A percentile compares a stretch with the other conserved stretches of the same genome.
These are phyloP conservation scores for Myodes glareolus DNA, from an alignment of 2,113 vertebrate genomes.

Conservation along the genomic window DNA sequence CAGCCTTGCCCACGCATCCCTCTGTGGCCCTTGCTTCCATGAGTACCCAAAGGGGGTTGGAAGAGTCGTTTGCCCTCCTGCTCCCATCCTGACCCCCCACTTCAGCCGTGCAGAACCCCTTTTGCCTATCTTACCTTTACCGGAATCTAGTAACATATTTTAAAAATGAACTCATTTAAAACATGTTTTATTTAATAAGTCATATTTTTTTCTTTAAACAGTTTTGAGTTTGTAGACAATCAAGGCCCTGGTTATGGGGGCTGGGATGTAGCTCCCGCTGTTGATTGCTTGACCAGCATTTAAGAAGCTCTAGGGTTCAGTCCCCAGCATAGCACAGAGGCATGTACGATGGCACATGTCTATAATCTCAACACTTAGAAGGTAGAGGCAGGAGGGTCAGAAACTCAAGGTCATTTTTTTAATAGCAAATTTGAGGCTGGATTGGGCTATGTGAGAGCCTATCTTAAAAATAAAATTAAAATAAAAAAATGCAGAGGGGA, in stretches of 20 bases:
- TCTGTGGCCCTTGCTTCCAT: neutral
- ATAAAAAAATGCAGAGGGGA: neutral
- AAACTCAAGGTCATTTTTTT: neutral
- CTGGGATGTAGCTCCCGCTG: neutral
- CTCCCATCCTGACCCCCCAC: rapidly evolving
- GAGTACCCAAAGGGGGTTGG: neutral
- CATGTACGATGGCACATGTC: neutral
- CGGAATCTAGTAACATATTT: neutral
- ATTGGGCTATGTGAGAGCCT: neutral
- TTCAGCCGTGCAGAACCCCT: neutral
- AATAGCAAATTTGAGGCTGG: neutral
- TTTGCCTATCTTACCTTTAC: too few species aligned
- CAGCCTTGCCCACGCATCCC: rapidly evolving
- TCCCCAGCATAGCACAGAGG: neutral
- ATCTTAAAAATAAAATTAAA: neutral
- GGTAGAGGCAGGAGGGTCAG: neutral
- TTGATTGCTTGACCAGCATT: neutral
- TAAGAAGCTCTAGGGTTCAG: neutral
- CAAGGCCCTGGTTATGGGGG: too few species aligned
- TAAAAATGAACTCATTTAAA: neutral
- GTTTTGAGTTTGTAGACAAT: neutral
- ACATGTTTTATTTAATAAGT: neutral
- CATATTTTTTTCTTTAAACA: neutral
- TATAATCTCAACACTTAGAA: neutral
- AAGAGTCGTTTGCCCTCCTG: neutral